phyloP scores from a whole-genome alignment of 2,797 vertebrate species.

The Sebastes minor region DNA sequence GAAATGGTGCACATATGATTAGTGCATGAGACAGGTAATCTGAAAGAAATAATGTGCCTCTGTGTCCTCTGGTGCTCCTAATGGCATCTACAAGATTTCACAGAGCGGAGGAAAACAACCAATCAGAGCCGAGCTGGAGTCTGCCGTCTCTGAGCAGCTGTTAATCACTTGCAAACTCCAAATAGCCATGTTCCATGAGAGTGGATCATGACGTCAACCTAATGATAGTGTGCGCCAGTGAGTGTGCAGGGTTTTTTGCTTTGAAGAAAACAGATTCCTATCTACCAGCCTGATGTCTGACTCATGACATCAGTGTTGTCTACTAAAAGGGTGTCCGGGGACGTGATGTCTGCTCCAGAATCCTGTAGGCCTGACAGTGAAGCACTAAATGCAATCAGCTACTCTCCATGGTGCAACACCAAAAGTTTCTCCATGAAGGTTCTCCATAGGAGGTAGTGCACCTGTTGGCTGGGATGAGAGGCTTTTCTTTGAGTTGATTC shows the following conservation, averaged over 20 bases:
- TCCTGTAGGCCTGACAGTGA: not conserved
- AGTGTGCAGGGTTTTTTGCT: not conserved
- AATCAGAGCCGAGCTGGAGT: too few relatives aligned
- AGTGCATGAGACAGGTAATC: too few relatives aligned
- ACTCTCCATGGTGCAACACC: not conserved
- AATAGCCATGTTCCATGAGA: too few relatives aligned
- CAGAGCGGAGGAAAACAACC: too few relatives aligned
- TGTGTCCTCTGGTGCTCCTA: too few relatives aligned
- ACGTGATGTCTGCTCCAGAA: not conserved
- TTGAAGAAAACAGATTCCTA: not conserved
- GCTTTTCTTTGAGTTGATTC: not conserved
- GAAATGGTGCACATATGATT: too few relatives aligned
- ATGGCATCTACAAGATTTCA: too few relatives aligned
- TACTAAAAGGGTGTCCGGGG: too few relatives aligned
- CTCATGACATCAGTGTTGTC: not conserved
- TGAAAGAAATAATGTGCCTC: too few relatives aligned
- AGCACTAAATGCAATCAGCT: not conserved
- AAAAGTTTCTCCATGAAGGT: not conserved
- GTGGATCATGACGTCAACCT: not conserved
- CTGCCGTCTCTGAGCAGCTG: too few relatives aligned
- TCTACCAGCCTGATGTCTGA: not conserved
- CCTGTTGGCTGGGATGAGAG: not conserved
- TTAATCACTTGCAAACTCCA: too few relatives aligned
- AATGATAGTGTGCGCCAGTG: not conserved
- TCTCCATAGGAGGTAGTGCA: not conserved